phyloP scores from a whole-genome alignment of 2,797 vertebrate genomes.

The Ptychadena robeensis region DNA sequence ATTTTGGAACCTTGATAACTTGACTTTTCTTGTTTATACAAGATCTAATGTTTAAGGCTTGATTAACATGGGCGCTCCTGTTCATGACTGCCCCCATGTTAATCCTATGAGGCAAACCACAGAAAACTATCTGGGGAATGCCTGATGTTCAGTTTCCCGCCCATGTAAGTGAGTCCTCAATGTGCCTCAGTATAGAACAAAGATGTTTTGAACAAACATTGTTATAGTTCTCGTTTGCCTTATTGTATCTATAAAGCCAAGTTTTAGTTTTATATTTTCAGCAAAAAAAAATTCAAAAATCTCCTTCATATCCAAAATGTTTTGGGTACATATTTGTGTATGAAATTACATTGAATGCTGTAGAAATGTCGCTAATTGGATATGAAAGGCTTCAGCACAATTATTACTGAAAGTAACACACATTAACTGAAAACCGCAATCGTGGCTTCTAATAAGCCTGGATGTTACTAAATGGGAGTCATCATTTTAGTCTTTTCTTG shows the following conservation, averaged over 20 bases:
- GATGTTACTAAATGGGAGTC: background rate
- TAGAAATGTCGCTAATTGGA: constrained; percentile 9
- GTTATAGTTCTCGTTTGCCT: background rate
- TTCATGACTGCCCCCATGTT: no score
- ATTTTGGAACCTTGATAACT: no score
- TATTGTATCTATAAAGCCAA: background rate
- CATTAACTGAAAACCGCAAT: constrained; percentile 20
- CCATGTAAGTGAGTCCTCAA: no score
- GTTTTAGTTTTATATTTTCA: background rate
- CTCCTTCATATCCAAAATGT: background rate
- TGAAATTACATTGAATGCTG: background rate
- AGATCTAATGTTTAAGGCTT: no score
- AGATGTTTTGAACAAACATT: background rate
- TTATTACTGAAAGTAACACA: constrained; percentile 2
- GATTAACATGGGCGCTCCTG: no score
- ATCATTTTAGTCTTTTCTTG: constrained; percentile 6
- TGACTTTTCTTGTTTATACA: no score
- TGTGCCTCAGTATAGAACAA: no score
- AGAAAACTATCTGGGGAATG: no score
- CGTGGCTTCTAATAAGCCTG: background rate
- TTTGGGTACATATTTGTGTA: background rate
- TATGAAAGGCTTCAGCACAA: constrained; percentile 3
- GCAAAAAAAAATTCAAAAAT: constrained; percentile 4
- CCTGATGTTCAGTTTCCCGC: no score
- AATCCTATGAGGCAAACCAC: no score